A percentile compares a stretch with the other conserved stretches of the same genome.
Evolutionary conservation across 2,888 invertebrate genomes (phyloP).

Genomic region (Pachliopta kotzebuea): DNA sequence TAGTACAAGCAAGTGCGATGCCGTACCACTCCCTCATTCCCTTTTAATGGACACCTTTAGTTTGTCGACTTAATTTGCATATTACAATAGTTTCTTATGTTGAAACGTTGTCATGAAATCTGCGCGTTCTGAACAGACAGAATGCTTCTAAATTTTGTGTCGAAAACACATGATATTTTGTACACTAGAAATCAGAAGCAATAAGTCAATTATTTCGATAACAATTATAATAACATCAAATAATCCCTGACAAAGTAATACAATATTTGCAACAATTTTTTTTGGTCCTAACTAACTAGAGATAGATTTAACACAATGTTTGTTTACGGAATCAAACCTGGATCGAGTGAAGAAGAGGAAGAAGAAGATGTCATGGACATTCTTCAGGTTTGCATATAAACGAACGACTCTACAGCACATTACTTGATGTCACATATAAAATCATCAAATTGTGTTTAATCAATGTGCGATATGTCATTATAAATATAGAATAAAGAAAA

Average conservation of each 20-base stretch:
- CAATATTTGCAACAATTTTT: background rate
- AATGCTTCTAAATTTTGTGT: slow-evolving; percentile 34
- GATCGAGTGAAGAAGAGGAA: slow-evolving; percentile 81
- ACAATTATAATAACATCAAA: too few relatives aligned
- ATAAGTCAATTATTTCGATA: too few relatives aligned
- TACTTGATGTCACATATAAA: background rate
- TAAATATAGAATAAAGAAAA: too few relatives aligned
- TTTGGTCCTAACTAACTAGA: background rate
- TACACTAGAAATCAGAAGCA: background rate
- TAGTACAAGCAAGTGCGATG: slow-evolving; percentile 50
- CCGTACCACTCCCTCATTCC: slow-evolving; percentile 55
- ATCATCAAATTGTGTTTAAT: background rate
- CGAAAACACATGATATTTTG: slow-evolving; percentile 12
- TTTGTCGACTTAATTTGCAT: slow-evolving; percentile 73
- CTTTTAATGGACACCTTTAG: slow-evolving; percentile 62
- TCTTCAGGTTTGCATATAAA: slow-evolving; percentile 56
- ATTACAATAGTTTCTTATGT: slow-evolving; percentile 56
- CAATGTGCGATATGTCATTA: too few relatives aligned
- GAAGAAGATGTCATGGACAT: slow-evolving; percentile 80
- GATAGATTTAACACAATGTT: slow-evolving; percentile 63
- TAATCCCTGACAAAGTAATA: background rate
- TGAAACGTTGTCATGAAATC: slow-evolving; percentile 46
- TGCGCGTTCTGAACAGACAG: slow-evolving; percentile 45
- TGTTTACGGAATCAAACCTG: slow-evolving; percentile 77
- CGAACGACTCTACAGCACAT: background rate